Base-by-base conservation (phyloP, 2,888 invertebrate genomes). In the Dryadula phaetusa region DNA sequence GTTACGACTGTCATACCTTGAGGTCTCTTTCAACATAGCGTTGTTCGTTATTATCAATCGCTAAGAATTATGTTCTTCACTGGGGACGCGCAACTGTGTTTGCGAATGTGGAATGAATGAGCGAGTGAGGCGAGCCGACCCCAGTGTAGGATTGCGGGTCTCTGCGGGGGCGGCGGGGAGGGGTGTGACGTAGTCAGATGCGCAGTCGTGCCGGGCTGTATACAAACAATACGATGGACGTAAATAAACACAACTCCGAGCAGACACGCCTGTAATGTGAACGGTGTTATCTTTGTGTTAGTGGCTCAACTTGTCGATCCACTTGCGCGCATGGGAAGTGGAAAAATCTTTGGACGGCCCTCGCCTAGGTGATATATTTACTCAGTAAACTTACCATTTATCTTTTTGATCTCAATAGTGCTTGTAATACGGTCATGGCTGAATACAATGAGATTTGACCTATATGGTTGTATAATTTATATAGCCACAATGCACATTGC, bases 221-320 rank as follows among this genome's bases (percentile, higher is more conserved):
- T 92, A 92, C 92, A 92, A 92, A 92, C 92, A 92, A 92, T 91
- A 90, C 91, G 87, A 83, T 83, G 92, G 92, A 92, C 92, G 92
- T 92, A 92, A 92, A 92, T 92, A 92, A 92, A 92, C 92, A 92
- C 86, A 84, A 87, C 87, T 83, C 81, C 80, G 84, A 84, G 83
- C 79, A 80, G 79, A 82, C 82, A 79, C 80, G 82, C 79, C 77
- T 83, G 83, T 82, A 84, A 79, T 81, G 80, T 79, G 84, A 86
- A 85, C 84, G 84, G 82, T 81, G 81, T 84, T 90, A 85, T 87
- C 88, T 87, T 77, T 89, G 87, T 86, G 84, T 86, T 85, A 80
- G 85, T 86, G 79, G 82, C 79, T 79, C 81, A 79, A 77, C 76
- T 79, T 70, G 79, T 77, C 76, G 76, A 75, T 75, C 74, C 76